Evolutionary conservation across 2,888 invertebrate species (phyloP).

Genomic region (Synanthedon myopaeformis): DNA sequence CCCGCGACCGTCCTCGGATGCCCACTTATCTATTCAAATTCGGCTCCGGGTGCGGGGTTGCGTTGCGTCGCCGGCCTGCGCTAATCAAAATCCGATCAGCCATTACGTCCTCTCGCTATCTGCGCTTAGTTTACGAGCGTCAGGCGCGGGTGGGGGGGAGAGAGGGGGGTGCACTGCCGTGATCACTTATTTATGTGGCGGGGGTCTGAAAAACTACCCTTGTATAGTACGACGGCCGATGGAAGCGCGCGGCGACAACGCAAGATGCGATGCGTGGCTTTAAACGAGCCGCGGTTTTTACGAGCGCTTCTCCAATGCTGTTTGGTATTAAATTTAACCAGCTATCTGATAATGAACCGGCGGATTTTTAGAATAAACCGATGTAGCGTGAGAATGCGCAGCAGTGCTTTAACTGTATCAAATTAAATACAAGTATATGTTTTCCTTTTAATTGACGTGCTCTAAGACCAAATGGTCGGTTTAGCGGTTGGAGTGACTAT

Average conservation of each 20-base stretch:
- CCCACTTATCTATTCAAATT: constrained; percentile 72
- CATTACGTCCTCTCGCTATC: constrained; percentile 70
- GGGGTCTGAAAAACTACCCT: constrained; percentile 65
- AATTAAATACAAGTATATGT: too few relatives aligned
- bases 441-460: too few relatives aligned
- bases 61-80: constrained; percentile 56
- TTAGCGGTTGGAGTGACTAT: too few relatives aligned
- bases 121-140: constrained; percentile 64
- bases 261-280: constrained; percentile 39
- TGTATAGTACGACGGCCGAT: constrained; percentile 30
- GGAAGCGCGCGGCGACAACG: constrained; percentile 23
- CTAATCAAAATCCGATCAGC: constrained; percentile 72
- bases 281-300: constrained; percentile 62
- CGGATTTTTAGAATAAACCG: constrained; percentile 12
- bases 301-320: constrained; percentile 50
- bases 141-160: constrained; percentile 26
- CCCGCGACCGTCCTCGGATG: constrained; percentile 62
- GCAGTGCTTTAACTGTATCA: neutral
- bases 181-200: constrained; percentile 67
- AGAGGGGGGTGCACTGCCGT: constrained; percentile 23
- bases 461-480: too few relatives aligned
- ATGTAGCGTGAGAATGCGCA: neutral
- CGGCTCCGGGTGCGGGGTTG: constrained; percentile 55
- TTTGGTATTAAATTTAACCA: constrained; percentile 53
- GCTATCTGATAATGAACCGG: constrained; percentile 49